Evolutionary conservation across 64 coral and sea anemone genomes (phyloP), one percentile per base, ranked within the genome.

Genomic region (Pocillopora damicornis): DNA sequence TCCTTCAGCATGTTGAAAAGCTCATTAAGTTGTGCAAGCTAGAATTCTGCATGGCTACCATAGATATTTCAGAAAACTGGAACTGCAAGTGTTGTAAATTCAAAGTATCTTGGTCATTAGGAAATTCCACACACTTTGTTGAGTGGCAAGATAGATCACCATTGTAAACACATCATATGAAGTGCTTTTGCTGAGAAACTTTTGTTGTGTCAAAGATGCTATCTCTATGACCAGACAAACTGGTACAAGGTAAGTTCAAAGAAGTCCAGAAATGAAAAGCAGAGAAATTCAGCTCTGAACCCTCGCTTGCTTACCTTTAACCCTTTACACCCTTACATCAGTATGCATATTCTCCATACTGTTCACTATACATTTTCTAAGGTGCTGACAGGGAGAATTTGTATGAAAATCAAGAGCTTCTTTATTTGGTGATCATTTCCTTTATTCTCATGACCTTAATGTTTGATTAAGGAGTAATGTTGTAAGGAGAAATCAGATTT

Each of bases 1-100:
- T 88, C 42, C 63, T 92, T 6, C 76, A 26, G 20, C 91, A 92
- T 92, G 60, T 79, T 76, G 84, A 88, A 75, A 59, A 73, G 30
- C 86, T 92, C 74, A 22, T 92, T 9, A 35, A 92, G 16, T 58
- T 92, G 42, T 86, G 78, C 20, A 63, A 18, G 68, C 35, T 66
- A 88, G 87, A 82, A 9, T 92, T 92, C 75, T 75, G n/a, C 35
- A 11, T 92, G 73, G 86, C 25, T 22, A 69, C 61, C 35, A 63
- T 92, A 58, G 76, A 73, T 73, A 36, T 92, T 18, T 66, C 58
- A 88, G 86, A 82, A 11, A 17, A 34, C 45, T 51, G 74, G n/a
- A 5, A 51, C 42, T 51, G 7, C 42, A 51, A 80, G 58, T 74
- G 86, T 61, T 36, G 60, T 92, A 17, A 58, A 35, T 22, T 22